Conservation (phyloP, 1,140 invertebrate species). For the Antheraea pernyi region DNA sequence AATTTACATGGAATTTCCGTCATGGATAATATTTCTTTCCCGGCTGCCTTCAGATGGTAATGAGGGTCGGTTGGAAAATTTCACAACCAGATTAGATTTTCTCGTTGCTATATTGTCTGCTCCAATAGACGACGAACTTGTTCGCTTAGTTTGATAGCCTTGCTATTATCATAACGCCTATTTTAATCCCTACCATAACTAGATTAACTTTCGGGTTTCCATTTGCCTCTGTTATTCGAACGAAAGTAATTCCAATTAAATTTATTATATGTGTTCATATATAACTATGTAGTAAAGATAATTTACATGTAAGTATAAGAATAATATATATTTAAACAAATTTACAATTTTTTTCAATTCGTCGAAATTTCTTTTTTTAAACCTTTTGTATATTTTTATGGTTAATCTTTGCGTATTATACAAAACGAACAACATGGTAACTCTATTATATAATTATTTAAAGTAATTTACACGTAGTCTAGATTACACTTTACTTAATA, state of each 20-base stretch:
- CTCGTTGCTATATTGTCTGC: conserved; percentile 42
- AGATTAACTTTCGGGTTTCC: conserved; percentile 4
- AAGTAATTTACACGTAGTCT: neutral
- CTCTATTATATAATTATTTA: neutral
- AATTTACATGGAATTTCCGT: conserved; percentile 71
- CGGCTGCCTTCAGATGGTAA: conserved; percentile 58
- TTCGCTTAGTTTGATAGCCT: conserved; percentile 19
- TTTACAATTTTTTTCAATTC: too few relatives aligned
- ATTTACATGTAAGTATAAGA: too few relatives aligned
- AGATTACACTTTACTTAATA: neutral
- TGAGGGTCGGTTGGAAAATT: conserved; percentile 59
- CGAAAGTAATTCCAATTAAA: neutral
- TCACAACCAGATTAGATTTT: conserved; percentile 58
- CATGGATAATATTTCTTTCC: conserved; percentile 52
- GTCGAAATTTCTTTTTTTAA: too few relatives aligned
- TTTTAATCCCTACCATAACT: conserved; percentile 1
- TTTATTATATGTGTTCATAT: neutral
- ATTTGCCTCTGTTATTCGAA: neutral
- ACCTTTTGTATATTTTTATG: neutral
- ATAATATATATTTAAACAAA: too few relatives aligned
- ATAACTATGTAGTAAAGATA: too few relatives aligned
- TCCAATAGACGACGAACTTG: conserved; percentile 30
- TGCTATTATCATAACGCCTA: conserved; percentile 15
- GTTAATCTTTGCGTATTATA: neutral
- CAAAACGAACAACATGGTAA: neutral